These are phyloP conservation scores for Eulemur rufifrons DNA, from an alignment of 2,113 vertebrate species.

Conservation along the genomic window DNA sequence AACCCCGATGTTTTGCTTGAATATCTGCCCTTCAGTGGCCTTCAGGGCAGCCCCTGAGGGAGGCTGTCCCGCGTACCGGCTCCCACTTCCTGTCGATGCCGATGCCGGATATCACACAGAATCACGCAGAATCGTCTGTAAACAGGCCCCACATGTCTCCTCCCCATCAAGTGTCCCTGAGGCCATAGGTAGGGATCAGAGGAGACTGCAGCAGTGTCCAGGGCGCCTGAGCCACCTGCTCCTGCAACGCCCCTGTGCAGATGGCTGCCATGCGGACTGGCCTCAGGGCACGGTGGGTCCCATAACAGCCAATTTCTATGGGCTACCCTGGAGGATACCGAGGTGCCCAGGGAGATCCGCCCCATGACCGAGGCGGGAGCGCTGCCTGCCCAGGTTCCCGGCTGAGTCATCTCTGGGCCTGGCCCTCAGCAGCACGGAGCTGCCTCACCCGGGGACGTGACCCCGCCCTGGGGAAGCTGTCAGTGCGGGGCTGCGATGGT, in stretches of 20 bases:
- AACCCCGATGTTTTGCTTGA: neutral
- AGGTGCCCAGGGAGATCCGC: neutral
- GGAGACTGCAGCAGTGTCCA: neutral
- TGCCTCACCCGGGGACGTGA: neutral
- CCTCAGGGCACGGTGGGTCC: neutral
- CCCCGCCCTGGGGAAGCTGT: too few relatives aligned
- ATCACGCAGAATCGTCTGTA: neutral
- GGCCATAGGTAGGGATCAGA: neutral
- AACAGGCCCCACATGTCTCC: neutral
- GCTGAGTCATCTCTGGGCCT: neutral
- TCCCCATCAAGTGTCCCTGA: neutral
- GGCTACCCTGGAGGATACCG: neutral
- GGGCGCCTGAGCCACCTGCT: neutral
- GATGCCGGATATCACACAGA: too few relatives aligned
- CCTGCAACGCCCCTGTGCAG: neutral
- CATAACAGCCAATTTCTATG: neutral
- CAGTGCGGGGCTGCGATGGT: too few relatives aligned
- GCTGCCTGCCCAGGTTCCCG: neutral
- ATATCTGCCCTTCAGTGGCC: neutral
- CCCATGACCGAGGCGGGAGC: neutral
- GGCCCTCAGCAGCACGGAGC: neutral
- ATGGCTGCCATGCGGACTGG: rapidly evolving
- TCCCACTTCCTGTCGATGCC: neutral
- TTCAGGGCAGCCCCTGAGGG: neutral
- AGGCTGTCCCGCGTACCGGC: neutral